These are phyloP conservation scores for Glandiceps talaboti DNA, from an alignment of 53 echinoderm and acorn worm species.

Conservation along the genomic window DNA sequence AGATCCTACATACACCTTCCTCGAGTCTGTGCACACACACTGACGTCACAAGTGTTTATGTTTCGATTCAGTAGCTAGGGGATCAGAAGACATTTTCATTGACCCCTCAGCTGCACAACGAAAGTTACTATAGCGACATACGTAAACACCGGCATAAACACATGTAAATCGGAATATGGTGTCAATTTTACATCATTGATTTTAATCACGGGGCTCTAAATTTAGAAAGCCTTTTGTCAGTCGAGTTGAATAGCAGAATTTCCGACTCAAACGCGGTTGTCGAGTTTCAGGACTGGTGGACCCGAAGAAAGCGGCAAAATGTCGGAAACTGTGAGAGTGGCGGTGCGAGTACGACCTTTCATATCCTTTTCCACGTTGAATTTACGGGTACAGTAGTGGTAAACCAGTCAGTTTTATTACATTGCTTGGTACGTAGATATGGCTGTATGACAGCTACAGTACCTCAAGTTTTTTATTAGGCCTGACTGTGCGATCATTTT, in stretches of 20 bases:
- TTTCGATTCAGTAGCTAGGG: not conserved
- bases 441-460: too few relatives aligned
- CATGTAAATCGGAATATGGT: not conserved
- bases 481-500: too few relatives aligned
- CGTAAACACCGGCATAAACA: not conserved
- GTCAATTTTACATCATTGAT: not conserved
- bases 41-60: not conserved
- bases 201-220: not conserved
- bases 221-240: not conserved
- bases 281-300: not conserved
- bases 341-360: slow-evolving; percentile 95
- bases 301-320: not conserved
- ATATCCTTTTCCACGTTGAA: slow-evolving; percentile 71
- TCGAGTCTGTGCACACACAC: too few relatives aligned
- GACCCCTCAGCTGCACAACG: not conserved
- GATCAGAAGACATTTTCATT: not conserved
- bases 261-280: not conserved
- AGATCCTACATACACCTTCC: too few relatives aligned
- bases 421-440: too few relatives aligned
- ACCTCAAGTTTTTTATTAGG: too few relatives aligned
- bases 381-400: too few relatives aligned
- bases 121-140: not conserved
- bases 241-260: not conserved
- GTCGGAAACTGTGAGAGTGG: slow-evolving; percentile 88
- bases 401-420: too few relatives aligned